Base-by-base conservation (phyloP, 2,113 vertebrate species). In the Aldabrachelys gigantea region DNA sequence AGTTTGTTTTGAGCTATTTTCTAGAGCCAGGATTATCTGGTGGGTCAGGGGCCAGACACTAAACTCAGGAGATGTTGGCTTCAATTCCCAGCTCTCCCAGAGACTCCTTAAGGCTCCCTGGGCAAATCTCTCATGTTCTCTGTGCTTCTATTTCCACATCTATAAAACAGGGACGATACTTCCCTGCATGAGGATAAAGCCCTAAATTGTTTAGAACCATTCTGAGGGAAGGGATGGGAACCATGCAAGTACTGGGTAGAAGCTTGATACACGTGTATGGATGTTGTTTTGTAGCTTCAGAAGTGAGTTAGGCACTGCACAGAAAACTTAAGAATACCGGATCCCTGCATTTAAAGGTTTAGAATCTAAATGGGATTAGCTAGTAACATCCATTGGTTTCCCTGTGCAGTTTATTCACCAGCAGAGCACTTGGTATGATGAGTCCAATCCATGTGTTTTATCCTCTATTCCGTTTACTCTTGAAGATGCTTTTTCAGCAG, bases 251-350 rank as follows among this genome's bases (percentile, higher is more conserved):
- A 49, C 12, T 19, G 3, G 0, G 1, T 38, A 1, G 10, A 0
- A 8, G 13, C 31, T 3, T 31, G n/a, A 65, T 41, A 12, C 2
- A 0, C 14, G 9, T 2, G 57, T n/a, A 3, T 85, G 72, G 0
- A 49, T 1, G 1, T 56, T 2, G 0, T 27, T 44, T 29, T 41
- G 62, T 4, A 2, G 47, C 87, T 17, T 52, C 0, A 50, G 47
- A 24, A 65, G 47, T 2, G 22, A 47, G 0, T 1, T 4, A 25
- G 56, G 84, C 22, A 72, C 50, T 12, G 1, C 1, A 1, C 8
- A 1, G 4, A 80, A 52, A 80, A 80, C 27, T 3, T 53, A 50
- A 80, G 17, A 38, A 21, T 21, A 10, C 65, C n/a, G 35, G 62
- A 65, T 19, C 31, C 31, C 35, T 69, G 65, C 17, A n/a, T 69